A percentile compares a stretch with the other conserved stretches of the same genome.
These are phyloP conservation scores for Dryobota labecula DNA, from an alignment of 2,888 invertebrate genomes.

Conservation along the genomic window DNA sequence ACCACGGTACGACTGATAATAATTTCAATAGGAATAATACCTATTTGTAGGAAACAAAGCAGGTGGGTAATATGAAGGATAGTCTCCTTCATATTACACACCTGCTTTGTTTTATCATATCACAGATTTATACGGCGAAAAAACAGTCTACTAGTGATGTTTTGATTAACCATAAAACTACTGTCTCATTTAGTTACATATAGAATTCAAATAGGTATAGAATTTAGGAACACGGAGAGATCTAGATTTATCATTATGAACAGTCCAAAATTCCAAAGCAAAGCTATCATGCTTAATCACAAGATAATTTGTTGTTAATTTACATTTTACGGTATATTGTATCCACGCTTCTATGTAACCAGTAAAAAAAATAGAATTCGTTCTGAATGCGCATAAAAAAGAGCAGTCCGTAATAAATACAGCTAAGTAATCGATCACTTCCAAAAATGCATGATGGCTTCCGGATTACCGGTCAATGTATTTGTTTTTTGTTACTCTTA, in stretches of 20 bases:
- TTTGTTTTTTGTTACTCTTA: constrained; percentile 26
- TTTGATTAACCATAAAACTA: background rate
- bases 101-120: too few species aligned
- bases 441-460: constrained; percentile 38
- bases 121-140: background rate
- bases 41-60: background rate
- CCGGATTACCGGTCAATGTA: constrained; percentile 36
- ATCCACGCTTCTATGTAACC: background rate
- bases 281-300: background rate
- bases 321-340: constrained; percentile 3
- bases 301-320: background rate
- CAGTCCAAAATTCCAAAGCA: background rate
- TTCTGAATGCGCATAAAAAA: constrained; percentile 15
- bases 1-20: background rate
- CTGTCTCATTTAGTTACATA: background rate
- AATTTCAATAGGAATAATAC: background rate
- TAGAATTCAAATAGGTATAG: too few species aligned
- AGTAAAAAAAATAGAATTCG: constrained; percentile 9
- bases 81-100: too few species aligned
- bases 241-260: background rate
- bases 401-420: background rate
- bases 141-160: background rate
- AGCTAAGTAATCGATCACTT: constrained; percentile 33
- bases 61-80: too few species aligned
- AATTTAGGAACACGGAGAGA: background rate